These are phyloP conservation scores for Ondatra zibethicus DNA, from an alignment of 2,113 vertebrate genomes.

Conservation along the genomic window DNA sequence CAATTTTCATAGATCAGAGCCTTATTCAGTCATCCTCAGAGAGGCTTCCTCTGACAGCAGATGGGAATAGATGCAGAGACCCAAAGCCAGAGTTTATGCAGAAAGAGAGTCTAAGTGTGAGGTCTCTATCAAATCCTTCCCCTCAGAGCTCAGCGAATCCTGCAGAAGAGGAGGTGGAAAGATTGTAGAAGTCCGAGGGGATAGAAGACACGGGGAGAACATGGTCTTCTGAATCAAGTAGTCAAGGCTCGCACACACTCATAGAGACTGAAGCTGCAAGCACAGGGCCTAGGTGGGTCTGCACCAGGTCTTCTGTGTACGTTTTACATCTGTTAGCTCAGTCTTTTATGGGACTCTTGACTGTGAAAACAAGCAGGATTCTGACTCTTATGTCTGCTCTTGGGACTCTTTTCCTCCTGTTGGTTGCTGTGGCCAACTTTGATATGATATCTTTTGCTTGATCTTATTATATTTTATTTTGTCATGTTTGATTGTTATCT, in stretches of 20 bases:
- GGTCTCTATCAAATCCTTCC: background rate
- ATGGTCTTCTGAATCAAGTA: background rate
- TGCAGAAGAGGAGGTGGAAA: background rate
- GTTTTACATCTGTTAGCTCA: background rate
- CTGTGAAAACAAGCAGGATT: background rate
- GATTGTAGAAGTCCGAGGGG: background rate
- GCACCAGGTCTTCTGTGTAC: background rate
- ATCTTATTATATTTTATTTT: background rate
- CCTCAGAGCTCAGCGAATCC: background rate
- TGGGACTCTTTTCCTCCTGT: background rate
- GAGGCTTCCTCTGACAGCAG: background rate
- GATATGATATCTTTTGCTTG: background rate
- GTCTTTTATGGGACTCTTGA: background rate
- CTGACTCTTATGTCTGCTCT: background rate
- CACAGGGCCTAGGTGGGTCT: background rate
- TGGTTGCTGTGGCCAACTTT: background rate
- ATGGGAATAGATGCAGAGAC: background rate
- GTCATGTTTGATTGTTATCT: background rate
- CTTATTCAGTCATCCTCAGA: background rate
- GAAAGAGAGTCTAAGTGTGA: background rate
- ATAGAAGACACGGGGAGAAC: background rate
- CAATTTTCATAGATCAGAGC: too few relatives aligned
- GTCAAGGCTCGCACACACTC: too few relatives aligned
- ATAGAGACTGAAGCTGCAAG: background rate
- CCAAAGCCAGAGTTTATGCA: background rate